These are phyloP conservation scores for Zaprionus tsacasi DNA, from an alignment of 1,140 invertebrate genomes.

Conservation along the genomic window DNA sequence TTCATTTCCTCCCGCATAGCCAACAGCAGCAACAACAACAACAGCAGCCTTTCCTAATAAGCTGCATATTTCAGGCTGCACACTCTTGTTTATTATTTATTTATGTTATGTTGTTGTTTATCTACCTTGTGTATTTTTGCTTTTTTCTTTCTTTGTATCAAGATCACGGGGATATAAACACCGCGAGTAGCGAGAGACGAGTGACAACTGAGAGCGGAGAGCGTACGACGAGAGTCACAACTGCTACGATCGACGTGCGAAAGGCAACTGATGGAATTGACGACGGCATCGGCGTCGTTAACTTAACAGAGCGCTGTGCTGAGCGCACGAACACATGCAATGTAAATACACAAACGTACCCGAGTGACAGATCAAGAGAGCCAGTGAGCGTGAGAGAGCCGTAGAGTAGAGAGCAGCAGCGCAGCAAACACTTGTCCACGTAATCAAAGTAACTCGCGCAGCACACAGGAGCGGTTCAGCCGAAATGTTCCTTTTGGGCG, in stretches of 20 bases:
- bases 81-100: constrained; percentile 30
- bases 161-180: constrained; percentile 52
- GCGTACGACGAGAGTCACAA: constrained; percentile 22
- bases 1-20: neutral
- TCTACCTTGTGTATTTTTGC: constrained; percentile 40
- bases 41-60: constrained; percentile 20
- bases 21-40: neutral
- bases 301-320: constrained; percentile 21
- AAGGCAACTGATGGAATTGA: constrained; percentile 57
- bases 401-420: constrained; percentile 2
- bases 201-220: neutral
- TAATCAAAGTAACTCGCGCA: constrained; percentile 60
- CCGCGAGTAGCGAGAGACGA: constrained; percentile 37
- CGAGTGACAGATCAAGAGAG: constrained; percentile 3
- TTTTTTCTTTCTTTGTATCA: constrained; percentile 29
- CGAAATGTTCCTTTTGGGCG: constrained; percentile 14
- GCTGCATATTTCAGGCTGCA: constrained; percentile 11
- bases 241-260: constrained; percentile 63
- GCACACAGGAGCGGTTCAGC: constrained; percentile 48
- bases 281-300: constrained; percentile 24
- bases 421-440: constrained; percentile 63
- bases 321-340: neutral
- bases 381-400: constrained; percentile 11
- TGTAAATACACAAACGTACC: neutral
- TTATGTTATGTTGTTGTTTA: constrained; percentile 40